phyloP scores from a whole-genome alignment of 2,888 invertebrate species.

The Idaea aversata region DNA sequence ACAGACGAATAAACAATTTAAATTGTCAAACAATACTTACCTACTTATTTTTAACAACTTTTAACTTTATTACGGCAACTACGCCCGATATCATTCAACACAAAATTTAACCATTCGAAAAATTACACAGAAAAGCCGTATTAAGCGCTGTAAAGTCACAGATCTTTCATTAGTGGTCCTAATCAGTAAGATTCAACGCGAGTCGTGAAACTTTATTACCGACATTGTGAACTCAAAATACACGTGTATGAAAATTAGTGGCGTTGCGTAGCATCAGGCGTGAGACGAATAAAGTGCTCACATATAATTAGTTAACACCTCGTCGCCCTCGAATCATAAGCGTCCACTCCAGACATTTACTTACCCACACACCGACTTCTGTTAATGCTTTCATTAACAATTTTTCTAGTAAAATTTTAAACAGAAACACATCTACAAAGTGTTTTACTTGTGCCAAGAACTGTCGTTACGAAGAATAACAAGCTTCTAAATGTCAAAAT shows the following conservation, averaged over 20 bases:
- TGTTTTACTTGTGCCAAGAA: neutral
- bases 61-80: neutral
- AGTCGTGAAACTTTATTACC: constrained; percentile 62
- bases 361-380: constrained; percentile 27
- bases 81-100: neutral
- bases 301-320: constrained; percentile 69
- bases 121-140: constrained; percentile 5
- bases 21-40: neutral
- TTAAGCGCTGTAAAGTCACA: constrained; percentile 36
- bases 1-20: neutral
- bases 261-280: constrained; percentile 43
- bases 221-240: constrained; percentile 68
- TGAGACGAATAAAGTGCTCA: constrained; percentile 59
- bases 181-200: constrained; percentile 52
- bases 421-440: constrained; percentile 1
- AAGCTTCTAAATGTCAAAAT: neutral
- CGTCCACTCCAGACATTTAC: constrained; percentile 16
- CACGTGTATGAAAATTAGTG: constrained; percentile 74
- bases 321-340: constrained; percentile 43
- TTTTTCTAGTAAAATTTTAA: neutral
- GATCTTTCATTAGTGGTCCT: constrained; percentile 63
- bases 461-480: neutral
- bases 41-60: neutral
- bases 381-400: constrained; percentile 3
- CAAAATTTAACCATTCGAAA: neutral